Evolutionary conservation across 1,140 invertebrate genomes (phyloP).

Genomic region (Arion vulgaris): DNA sequence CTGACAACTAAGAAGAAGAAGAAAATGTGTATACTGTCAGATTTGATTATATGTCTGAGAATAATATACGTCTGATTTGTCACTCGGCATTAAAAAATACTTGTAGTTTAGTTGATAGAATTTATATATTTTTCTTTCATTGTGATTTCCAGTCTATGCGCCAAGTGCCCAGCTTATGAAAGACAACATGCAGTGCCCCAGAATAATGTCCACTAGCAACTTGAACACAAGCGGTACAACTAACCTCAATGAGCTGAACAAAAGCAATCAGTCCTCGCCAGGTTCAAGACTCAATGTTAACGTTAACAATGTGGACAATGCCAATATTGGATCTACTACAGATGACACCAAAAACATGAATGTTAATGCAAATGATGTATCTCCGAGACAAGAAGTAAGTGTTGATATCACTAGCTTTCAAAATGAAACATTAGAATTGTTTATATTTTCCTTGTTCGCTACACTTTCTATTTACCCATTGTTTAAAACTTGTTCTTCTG

Average conservation of each 20-base stretch:
- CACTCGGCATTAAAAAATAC: not conserved
- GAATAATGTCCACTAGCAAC: not conserved
- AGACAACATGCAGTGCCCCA: not conserved
- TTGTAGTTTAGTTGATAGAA: not conserved
- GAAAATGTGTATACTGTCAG: no score
- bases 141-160: not conserved
- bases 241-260: constrained; percentile 1
- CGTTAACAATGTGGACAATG: not conserved
- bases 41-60: no score
- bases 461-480: no score
- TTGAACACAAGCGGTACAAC: not conserved
- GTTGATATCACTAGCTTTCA: not conserved
- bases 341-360: not conserved
- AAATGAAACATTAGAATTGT: no score
- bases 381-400: not conserved
- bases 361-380: not conserved
- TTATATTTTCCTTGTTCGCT: no score
- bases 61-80: not conserved
- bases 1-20: no score
- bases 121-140: not conserved
- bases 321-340: not conserved
- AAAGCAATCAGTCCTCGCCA: not conserved
- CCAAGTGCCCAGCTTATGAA: not conserved
- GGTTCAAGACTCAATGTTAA: not conserved
- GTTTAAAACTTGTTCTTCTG: no score